Evolutionary conservation across 2,113 vertebrate species (phyloP), one percentile per base, ranked within the genome.

Genomic region (Alectura lathami): DNA sequence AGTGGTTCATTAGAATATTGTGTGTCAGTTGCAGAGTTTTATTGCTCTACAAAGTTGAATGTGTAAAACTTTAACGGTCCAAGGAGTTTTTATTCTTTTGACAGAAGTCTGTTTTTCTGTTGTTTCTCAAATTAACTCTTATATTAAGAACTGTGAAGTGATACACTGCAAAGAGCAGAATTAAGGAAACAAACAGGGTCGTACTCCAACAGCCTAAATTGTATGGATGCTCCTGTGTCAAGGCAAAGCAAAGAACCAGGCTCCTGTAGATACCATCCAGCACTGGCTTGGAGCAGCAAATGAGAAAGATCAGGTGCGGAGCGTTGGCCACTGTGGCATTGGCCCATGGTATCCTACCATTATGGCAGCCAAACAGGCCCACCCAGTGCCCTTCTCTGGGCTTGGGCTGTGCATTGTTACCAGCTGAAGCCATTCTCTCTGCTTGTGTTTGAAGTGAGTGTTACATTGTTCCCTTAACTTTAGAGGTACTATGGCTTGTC

Each of bases 361-460:
- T 5, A 32, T 38, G 0, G 0, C 13, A 38, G 38, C 22, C 8
- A 38, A 83, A 47, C 0, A 1, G 13, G 34, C 57, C 18, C 38
- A 50, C 43, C 5, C 23, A 40, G 32, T 70, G 22, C 42, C 43
- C 8, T 79, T 16, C 7, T 72, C 30, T 18, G 2, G 1, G n/a
- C 13, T 69, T 32, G 51, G 30, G 11, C 12, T 43, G 3, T 56
- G 2, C 1, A 0, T 63, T 75, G 34, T 50, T 26, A 74, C 10
- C 21, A 60, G 6, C 40, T 56, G 32, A 24, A 51, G 13, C 36
- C 40, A 29, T 85, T 83, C 38, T 80, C 13, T 15, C 24, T 42
- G 24, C 62, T 64, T 51, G 6, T 83, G 30, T 51, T 74, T 63
- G 15, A 62, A 43, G n/a, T 42, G 27, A 36, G 17, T 67, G 4